These are phyloP conservation scores for Tupaia chinensis DNA, from an alignment of 2,113 vertebrate genomes.

Conservation along the genomic window DNA sequence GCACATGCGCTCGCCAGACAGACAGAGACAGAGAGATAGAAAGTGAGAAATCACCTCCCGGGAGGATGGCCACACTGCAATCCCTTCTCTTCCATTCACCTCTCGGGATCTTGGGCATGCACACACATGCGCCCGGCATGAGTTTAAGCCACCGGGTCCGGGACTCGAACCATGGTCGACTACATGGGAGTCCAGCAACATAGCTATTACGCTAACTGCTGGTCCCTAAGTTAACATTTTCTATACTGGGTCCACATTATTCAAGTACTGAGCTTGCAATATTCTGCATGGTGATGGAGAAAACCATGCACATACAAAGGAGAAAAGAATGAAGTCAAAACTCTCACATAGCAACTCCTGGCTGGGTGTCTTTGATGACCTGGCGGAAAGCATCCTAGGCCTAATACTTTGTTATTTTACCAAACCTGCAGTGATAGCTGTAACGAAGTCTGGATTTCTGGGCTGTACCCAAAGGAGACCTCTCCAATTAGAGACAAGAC, in stretches of 20 bases:
- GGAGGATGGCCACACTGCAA: too few species aligned
- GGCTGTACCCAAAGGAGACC: constrained; percentile 30
- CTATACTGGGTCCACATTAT: not conserved
- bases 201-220: too few species aligned
- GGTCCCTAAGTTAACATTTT: not conserved
- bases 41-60: too few species aligned
- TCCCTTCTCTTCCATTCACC: too few species aligned
- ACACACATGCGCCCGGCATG: too few species aligned
- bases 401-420: constrained; percentile 48
- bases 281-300: not conserved
- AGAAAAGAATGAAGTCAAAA: not conserved
- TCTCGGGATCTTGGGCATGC: too few species aligned
- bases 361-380: not conserved
- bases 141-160: too few species aligned
- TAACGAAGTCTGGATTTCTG: constrained; percentile 47
- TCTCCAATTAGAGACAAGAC: constrained; percentile 44
- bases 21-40: too few species aligned
- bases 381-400: not conserved
- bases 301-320: not conserved
- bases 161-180: too few species aligned
- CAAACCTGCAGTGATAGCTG: not conserved
- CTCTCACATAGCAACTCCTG: constrained; percentile 30
- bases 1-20: too few species aligned
- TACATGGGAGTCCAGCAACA: too few species aligned
- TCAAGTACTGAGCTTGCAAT: not conserved